Base-by-base conservation (phyloP, 23 tunicate genomes). In the Clavelina lepadiformis region DNA sequence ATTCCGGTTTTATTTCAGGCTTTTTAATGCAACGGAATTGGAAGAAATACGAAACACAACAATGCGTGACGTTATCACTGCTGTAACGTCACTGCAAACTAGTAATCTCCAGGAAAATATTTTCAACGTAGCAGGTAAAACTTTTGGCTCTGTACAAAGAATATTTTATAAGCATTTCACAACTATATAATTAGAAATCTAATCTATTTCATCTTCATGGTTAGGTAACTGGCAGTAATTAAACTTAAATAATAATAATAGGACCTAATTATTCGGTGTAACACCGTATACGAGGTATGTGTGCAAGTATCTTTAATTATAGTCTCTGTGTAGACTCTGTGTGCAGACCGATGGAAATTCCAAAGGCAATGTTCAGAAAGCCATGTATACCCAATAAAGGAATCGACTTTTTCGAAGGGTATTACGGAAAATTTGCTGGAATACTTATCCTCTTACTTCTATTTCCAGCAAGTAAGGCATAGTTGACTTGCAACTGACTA, bases 341-440 rank as follows among this genome's bases (percentile, higher is more conserved):
- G 35, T 82, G 91, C 57, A 62, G 70, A 1, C 23, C 56, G 44
- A 46, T 66, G 35, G 31, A 33, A 3, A 63, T 76, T 3, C 49
- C 58, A 28, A 21, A 57, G 7, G 30, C 28, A 15, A 76, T 50
- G 28, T 83, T 83, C 41, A 75, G 72, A 28, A 58, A 76, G 50
- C 75, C 97, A 19, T 89, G 97, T 31, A 61, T 83, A 23, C 83
- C 89, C 8, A 89, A 89, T 58, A 28, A 13, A 1, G 76, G 75
- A 2, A 49, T 64, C 28, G 73, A 89, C 60, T 69, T 81, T 24
- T 89, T 89, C 57, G 67, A 56, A 23, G 81, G 76, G 18, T 67
- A 73, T 20, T 81, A 83, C 89, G 80, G 71, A 2, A 61, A 63
- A 33, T 75, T 52, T 23, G 79, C 63, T 18, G 97, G 97, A 26